Evolutionary conservation across 2,888 invertebrate species (phyloP).

Genomic region (Fissipunctia ypsillon): DNA sequence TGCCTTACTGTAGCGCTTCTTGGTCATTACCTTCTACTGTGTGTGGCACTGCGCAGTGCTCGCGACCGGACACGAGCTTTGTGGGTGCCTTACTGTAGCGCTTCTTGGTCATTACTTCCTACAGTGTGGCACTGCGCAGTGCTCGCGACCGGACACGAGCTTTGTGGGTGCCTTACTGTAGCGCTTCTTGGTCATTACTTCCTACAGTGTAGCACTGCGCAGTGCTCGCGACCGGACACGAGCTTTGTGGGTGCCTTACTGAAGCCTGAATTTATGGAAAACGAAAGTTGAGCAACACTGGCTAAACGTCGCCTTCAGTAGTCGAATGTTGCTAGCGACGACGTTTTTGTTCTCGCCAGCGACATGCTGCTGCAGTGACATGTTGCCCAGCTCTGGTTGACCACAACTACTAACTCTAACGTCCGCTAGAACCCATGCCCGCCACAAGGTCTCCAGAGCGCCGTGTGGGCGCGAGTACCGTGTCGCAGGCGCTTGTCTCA

Average conservation of each 20-base stretch:
- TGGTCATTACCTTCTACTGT: no score
- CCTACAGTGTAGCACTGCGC: no score
- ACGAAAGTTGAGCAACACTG: not conserved
- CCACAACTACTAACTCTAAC: not conserved
- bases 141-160: no score
- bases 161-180: no score
- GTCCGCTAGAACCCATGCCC: no score
- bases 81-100: no score
- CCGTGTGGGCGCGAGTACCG: conserved; percentile 13
- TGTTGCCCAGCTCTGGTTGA: not conserved
- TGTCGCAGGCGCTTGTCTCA: conserved; percentile 4
- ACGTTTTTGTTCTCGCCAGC: not conserved
- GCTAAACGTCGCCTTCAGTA: not conserved
- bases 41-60: no score
- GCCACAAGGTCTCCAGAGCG: conserved; percentile 20
- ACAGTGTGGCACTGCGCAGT: no score
- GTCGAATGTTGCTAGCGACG: not conserved
- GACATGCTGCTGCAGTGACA: not conserved
- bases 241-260: not conserved
- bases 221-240: not conserved
- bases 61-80: no score
- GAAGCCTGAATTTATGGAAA: not conserved
- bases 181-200: no score
- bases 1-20: no score
- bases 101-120: no score